A percentile compares a stretch with the other conserved stretches of the same genome.
These are phyloP conservation scores for Formica selysi DNA, from an alignment of 1,140 invertebrate species.

Conservation along the genomic window DNA sequence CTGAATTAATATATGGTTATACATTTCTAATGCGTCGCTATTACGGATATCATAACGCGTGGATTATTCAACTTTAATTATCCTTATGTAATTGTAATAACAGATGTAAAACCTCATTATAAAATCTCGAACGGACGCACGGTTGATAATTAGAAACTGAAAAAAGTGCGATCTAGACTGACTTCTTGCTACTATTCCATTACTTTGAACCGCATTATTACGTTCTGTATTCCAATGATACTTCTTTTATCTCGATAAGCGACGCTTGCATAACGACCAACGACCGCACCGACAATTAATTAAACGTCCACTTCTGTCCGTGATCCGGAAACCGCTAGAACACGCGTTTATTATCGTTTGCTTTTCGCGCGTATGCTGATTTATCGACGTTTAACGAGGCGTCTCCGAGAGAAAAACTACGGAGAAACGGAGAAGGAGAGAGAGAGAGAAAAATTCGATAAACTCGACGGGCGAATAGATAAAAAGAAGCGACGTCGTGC, in stretches of 20 bases:
- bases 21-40: not conserved
- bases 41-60: not conserved
- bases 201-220: not conserved
- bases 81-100: conserved; percentile 19
- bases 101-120: not conserved
- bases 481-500: conserved; percentile 49
- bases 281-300: conserved; percentile 33
- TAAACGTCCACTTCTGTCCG: conserved; percentile 28
- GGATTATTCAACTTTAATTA: conserved; percentile 10
- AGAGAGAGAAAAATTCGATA: conserved; percentile 48
- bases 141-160: not conserved
- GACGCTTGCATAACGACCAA: conserved; percentile 32
- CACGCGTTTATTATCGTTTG: conserved; percentile 37
- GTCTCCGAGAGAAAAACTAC: conserved; percentile 1
- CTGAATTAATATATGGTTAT: not conserved
- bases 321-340: not conserved
- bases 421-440: not conserved
- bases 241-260: conserved; percentile 25
- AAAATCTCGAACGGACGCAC: not conserved
- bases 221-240: conserved; percentile 11
- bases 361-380: conserved; percentile 30
- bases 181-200: not conserved
- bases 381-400: conserved; percentile 44
- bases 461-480: conserved; percentile 22
- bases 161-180: not conserved